These are phyloP conservation scores for Rhyzopertha dominica DNA, from an alignment of 1,140 invertebrate genomes.

Conservation along the genomic window DNA sequence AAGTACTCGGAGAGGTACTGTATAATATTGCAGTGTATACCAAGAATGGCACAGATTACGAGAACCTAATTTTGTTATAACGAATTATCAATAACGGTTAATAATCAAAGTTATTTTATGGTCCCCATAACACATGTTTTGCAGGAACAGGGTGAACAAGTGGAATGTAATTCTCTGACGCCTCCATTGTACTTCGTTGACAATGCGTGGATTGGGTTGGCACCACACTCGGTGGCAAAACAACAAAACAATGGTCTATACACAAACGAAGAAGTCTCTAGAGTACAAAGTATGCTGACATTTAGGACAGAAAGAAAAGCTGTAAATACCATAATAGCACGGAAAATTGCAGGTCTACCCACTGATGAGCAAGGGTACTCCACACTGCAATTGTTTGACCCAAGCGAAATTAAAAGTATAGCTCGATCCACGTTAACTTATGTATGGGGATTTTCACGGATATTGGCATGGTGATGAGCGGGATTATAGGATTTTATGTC, in stretches of 20 bases:
- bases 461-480: conserved; percentile 3
- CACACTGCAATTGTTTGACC: conserved; percentile 2
- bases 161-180: conserved; percentile 1
- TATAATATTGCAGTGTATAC: conserved; percentile 10
- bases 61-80: conserved; percentile 2
- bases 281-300: conserved; percentile 9
- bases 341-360: conserved; percentile 6
- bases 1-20: conserved; percentile 2
- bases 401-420: conserved; percentile 6
- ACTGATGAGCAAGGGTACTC: conserved; percentile 7
- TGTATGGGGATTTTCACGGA: conserved; percentile 14
- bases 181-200: conserved; percentile 10
- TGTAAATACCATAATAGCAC: conserved; percentile 13
- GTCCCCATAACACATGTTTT: conserved; percentile 5
- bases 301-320: conserved; percentile 13
- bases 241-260: too few species aligned
- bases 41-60: not conserved
- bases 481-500: conserved; percentile 1
- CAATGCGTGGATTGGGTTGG: conserved; percentile 12
- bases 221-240: too few species aligned
- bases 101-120: conserved; percentile 10
- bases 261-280: too few species aligned
- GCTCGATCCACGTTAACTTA: not conserved
- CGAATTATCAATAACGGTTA: too few species aligned
- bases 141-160: conserved; percentile 5